Evolutionary conservation across 2,888 invertebrate species (phyloP), one percentile per base, ranked within the genome.

Genomic region (Arge pagana): DNA sequence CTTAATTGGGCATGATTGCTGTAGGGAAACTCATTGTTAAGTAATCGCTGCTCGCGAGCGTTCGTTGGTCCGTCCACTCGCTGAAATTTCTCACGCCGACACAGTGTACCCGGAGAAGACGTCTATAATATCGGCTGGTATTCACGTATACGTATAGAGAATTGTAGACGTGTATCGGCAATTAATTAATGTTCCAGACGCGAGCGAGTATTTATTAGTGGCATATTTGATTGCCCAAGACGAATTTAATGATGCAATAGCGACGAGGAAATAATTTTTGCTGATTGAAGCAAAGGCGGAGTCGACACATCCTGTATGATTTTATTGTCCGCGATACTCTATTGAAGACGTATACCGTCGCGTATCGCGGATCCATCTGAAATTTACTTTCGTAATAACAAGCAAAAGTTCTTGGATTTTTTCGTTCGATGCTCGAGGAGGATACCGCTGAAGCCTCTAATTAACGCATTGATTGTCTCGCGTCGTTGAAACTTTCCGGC

Each of bases 401-500:
- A 33, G 13, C 21, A 33, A 21, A 23, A 45, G 24, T 45, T 24
- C 8, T n/a, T 15, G 18, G 21, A 30, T 23, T 11, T 8, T 13
- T 26, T 52, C 40, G 37, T 30, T 52, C 45, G 37, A 23, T 39
- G 30, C 48, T 31, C 48, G 45, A 55, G 55, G 40, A 28, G 33
- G 37, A 37, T 50, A 35, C 30, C 28, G 28, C 53, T 54, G 55
- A 52, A 55, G 52, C 57, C 56, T 59, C 59, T 65, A 65, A 72
- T 69, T 65, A 66, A 65, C 62, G 60, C 61, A 72, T 70, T 67
- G 71, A 72, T 67, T 66, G 61, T 60, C 56, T 56, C 54, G 59
- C 60, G 63, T 66, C 64, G 67, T 67, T 68, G 65, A 67, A 67
- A 69, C 11, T 19, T 8, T 42, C n/a, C 19, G 18, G 11, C 31